These are phyloP conservation scores for Drosophila burlai DNA, from an alignment of 1,140 invertebrate species.

Conservation along the genomic window DNA sequence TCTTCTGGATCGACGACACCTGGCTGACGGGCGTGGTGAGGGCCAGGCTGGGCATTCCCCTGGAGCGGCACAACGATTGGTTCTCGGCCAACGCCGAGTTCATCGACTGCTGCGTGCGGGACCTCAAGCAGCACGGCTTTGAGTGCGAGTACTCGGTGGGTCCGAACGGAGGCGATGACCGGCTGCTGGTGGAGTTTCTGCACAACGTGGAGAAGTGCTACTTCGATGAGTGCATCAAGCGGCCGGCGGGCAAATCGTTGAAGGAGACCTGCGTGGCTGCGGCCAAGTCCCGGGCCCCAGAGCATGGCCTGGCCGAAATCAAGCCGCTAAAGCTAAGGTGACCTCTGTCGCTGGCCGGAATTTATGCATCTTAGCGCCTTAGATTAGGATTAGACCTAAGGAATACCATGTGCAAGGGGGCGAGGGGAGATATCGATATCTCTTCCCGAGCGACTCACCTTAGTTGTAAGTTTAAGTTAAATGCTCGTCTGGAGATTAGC, in stretches of 20 bases:
- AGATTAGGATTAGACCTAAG: conserved; percentile 38
- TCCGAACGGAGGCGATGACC: conserved; percentile 90
- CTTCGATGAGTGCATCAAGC: conserved; percentile 85
- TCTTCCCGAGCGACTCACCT: background rate
- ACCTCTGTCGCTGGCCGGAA: conserved; percentile 15
- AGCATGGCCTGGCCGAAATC: conserved; percentile 86
- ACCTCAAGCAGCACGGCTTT: conserved; percentile 86
- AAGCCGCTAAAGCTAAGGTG: conserved; percentile 84
- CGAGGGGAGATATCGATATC: background rate
- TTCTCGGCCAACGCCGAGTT: conserved; percentile 90
- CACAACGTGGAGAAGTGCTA: conserved; percentile 87
- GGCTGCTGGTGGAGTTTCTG: conserved; percentile 89
- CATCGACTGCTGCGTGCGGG: conserved; percentile 90
- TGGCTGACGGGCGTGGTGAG: conserved; percentile 92
- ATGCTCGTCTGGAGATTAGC: background rate
- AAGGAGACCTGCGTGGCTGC: conserved; percentile 87
- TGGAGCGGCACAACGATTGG: conserved; percentile 88
- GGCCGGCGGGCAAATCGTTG: conserved; percentile 85
- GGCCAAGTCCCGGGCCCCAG: conserved; percentile 85
- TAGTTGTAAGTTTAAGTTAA: conserved; percentile 25
- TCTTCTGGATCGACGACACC: conserved; percentile 95
- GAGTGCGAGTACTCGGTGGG: conserved; percentile 88
- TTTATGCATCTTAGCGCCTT: background rate
- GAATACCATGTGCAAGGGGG: conserved; percentile 51
- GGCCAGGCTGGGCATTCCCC: conserved; percentile 86